These are phyloP conservation scores for Catharus minimus DNA, from an alignment of 2,113 vertebrate species.

Conservation along the genomic window DNA sequence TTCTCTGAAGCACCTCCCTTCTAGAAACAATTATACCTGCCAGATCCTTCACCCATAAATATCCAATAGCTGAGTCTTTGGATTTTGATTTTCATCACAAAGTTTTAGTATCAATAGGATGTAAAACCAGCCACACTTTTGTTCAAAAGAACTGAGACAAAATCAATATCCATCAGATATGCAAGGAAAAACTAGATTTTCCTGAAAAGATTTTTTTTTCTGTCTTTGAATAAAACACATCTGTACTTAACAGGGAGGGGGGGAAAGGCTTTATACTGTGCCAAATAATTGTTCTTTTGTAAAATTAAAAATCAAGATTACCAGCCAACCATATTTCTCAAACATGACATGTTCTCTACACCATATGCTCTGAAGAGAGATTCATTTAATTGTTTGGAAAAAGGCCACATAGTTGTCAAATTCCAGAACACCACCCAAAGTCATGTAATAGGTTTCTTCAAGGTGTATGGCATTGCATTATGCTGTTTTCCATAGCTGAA, in stretches of 20 bases:
- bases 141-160: neutral
- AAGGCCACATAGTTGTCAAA: conserved; percentile 44
- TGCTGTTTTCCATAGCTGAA: neutral
- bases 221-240: neutral
- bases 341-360: conserved; percentile 49
- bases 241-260: neutral
- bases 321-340: conserved; percentile 61
- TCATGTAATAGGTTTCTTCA: conserved; percentile 41
- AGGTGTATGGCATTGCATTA: neutral
- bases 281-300: conserved; percentile 52
- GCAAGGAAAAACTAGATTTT: neutral
- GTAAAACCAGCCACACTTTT: neutral
- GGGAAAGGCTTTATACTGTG: neutral
- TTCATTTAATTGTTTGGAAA: conserved; percentile 60
- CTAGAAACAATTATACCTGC: neutral
- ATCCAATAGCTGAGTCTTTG: neutral
- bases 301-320: conserved; percentile 63
- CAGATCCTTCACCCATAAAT: neutral
- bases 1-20: neutral
- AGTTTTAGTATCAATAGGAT: neutral
- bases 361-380: conserved; percentile 56
- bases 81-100: neutral
- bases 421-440: conserved; percentile 30
- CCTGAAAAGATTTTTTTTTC: neutral
- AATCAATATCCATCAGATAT: neutral